Percentiles rank a stretch among this genome's conserved stretches.
These are phyloP conservation scores for Argyrosomus japonicus DNA, from an alignment of 2,113 vertebrate species.

Conservation along the genomic window DNA sequence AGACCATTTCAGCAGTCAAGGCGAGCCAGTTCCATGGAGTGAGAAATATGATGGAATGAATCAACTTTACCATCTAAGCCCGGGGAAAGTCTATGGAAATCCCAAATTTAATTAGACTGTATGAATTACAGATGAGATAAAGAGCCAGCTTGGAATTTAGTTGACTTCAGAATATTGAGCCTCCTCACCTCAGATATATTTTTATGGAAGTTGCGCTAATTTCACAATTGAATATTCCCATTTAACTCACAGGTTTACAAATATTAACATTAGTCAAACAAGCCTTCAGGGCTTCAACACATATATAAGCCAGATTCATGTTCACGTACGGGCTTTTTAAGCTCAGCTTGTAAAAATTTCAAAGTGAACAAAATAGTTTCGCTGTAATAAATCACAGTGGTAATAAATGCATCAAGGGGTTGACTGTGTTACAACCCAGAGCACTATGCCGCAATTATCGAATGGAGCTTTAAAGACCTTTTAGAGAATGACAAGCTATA, in stretches of 20 bases:
- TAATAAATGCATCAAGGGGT: constrained; percentile 42
- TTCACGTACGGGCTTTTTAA: constrained; percentile 33
- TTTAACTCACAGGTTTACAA: constrained; percentile 41
- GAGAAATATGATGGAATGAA: constrained; percentile 69
- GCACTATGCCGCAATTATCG: constrained; percentile 43
- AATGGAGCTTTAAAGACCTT: constrained; percentile 65
- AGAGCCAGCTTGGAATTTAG: constrained; percentile 54
- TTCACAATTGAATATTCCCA: constrained; percentile 50
- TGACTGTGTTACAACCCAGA: constrained; percentile 42
- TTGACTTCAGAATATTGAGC: constrained; percentile 50
- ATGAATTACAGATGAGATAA: constrained; percentile 78
- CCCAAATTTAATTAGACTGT: constrained; percentile 76
- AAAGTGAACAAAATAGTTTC: constrained; percentile 27
- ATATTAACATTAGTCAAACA: constrained; percentile 30
- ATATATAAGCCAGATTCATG: constrained; percentile 7
- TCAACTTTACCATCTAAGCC: constrained; percentile 71
- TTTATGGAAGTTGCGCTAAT: constrained; percentile 44
- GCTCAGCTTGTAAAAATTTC: constrained; percentile 35
- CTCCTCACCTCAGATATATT: constrained; percentile 51
- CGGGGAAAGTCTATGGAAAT: constrained; percentile 74
- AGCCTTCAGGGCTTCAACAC: background rate
- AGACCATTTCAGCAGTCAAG: constrained; percentile 51
- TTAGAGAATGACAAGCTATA: constrained; percentile 41
- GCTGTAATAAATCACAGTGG: constrained; percentile 43
- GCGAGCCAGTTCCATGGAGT: constrained; percentile 50